Evolutionary conservation across 2,888 invertebrate species (phyloP), one percentile per base, ranked within the genome.

Genomic region (Drosophila fungiperda): DNA sequence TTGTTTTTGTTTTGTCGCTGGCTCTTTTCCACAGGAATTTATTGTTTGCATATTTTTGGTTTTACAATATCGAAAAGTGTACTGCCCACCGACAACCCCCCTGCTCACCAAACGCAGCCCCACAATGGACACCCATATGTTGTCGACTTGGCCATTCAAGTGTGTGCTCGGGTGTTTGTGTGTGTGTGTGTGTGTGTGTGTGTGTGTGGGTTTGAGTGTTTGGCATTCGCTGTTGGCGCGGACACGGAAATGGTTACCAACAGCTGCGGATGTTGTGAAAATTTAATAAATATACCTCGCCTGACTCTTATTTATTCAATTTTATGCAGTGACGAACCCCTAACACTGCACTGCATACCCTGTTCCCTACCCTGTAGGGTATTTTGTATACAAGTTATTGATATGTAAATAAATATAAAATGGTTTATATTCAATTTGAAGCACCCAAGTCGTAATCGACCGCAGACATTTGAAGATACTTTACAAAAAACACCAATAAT

Each of bases 191-290:
- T 11, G 53, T 9, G n/a, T n/a, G 32, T 2, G 26, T 73, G 68
- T 70, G 68, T 62, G 65, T 4, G 58, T 23, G 48, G 3, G 55
- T 15, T 12, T 53, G 26, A 26, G 42, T 77, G 68, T 79, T 68
- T 61, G 67, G 33, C 58, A 62, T 66, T 75, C 65, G 55, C 49
- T 58, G 69, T 76, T 70, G 66, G 67, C 62, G 68, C 42, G 48
- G 60, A 64, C 77, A 79, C 81, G 85, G 86, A 87, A 81, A 85
- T 85, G 88, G 85, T 86, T 86, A 85, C 88, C 85, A 88, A 86
- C 73, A 72, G 77, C 82, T 74, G 68, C 85, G 85, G 85, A 85
- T 86, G 85, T 85, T 88, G 88, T 86, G 88, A 72, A 85, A 86
- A 85, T 85, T 85, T 85, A 88, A 85, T 85, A 88, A 85, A 85